A percentile compares a stretch with the other conserved stretches of the same genome.
Evolutionary conservation across 1,140 invertebrate genomes (phyloP).

Genomic region (Drosophila melanica): DNA sequence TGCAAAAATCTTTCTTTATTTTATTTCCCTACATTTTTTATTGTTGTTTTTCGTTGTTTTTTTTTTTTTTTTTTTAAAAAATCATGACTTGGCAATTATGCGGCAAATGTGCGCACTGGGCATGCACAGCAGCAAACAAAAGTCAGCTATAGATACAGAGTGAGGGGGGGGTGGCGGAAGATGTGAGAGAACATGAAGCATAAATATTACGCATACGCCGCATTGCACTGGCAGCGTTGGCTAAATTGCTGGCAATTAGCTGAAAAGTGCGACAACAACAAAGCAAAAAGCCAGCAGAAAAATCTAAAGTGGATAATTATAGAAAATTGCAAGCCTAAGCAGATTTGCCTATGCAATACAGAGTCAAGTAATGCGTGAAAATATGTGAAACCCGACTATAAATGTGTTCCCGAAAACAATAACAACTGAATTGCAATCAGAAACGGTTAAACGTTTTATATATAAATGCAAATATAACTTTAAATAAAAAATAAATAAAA

Average conservation of each 20-base stretch:
- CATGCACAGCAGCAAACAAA: constrained; percentile 56
- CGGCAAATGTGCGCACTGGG: constrained; percentile 80
- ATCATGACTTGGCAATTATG: constrained; percentile 83
- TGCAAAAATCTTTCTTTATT: constrained; percentile 14
- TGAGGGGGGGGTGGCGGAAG: background rate
- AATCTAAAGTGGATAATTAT: constrained; percentile 7
- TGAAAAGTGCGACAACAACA: constrained; percentile 66
- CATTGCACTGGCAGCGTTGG: constrained; percentile 74
- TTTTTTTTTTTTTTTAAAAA: constrained; percentile 60
- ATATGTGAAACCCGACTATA: constrained; percentile 2
- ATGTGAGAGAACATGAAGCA: constrained; percentile 10
- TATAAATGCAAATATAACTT: too few species aligned
- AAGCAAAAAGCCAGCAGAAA: background rate
- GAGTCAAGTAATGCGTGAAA: constrained; percentile 11
- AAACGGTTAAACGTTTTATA: background rate
- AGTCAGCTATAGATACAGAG: constrained; percentile 28
- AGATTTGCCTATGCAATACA: constrained; percentile 54
- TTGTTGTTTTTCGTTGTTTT: too few species aligned
- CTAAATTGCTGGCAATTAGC: constrained; percentile 81
- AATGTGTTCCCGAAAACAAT: constrained; percentile 1
- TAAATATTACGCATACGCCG: constrained; percentile 81
- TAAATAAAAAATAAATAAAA: background rate
- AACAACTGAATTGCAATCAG: background rate
- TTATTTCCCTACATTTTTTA: background rate
- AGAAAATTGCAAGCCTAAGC: constrained; percentile 73